Conservation (phyloP, 2,113 vertebrate genomes). For the Clinocottus analis region DNA sequence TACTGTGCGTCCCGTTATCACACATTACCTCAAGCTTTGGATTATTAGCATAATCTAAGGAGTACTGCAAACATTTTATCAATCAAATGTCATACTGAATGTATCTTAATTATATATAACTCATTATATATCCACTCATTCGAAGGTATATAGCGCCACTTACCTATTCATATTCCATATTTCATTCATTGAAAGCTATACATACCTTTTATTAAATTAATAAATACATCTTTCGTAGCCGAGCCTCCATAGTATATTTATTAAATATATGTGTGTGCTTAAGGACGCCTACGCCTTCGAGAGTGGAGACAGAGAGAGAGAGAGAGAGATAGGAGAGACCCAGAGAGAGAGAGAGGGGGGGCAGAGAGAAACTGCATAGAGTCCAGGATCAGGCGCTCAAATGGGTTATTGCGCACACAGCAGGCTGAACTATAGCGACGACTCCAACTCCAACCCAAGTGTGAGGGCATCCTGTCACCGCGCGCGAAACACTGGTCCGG, state of each 20-base stretch:
- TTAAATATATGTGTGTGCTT: conserved; percentile 37
- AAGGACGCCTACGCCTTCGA: conserved; percentile 57
- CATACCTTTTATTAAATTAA: background rate
- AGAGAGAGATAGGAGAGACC: conserved; percentile 14
- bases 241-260: background rate
- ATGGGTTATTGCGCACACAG: conserved; percentile 69
- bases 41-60: too few species aligned
- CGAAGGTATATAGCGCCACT: background rate
- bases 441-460: conserved; percentile 62
- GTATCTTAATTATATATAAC: too few species aligned
- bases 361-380: conserved; percentile 18
- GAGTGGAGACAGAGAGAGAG: background rate
- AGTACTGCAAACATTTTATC: too few species aligned
- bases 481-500: background rate
- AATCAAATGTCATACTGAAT: too few species aligned
- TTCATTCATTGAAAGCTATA: background rate
- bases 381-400: conserved; percentile 58
- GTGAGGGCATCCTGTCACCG: conserved; percentile 35
- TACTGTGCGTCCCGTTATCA: background rate
- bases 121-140: background rate
- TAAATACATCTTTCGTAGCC: conserved; percentile 7
- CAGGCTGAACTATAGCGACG: conserved; percentile 50
- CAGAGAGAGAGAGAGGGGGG: background rate
- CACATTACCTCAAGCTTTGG: background rate
- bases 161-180: background rate